Conservation (phyloP, 2,888 invertebrate genomes). For the Galeopsomyia nigrocyanea region DNA sequence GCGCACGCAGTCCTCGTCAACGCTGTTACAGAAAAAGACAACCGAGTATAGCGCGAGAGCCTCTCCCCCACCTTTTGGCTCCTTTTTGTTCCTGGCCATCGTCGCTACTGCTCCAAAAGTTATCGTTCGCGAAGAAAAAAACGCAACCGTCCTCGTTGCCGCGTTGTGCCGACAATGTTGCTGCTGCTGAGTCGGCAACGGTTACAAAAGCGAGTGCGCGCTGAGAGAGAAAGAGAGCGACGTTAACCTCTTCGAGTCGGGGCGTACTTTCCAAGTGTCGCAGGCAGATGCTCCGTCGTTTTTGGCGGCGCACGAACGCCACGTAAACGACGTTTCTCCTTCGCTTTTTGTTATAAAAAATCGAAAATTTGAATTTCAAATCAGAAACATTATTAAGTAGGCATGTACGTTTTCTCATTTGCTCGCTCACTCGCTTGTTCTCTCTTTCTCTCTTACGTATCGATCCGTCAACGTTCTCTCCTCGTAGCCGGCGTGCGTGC, state of each 20-base stretch:
- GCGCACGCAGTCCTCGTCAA: background rate
- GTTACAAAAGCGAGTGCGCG: background rate
- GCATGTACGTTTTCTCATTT: background rate
- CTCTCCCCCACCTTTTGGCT: background rate
- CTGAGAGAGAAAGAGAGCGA: constrained; percentile 6
- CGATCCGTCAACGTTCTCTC: constrained; percentile 49
- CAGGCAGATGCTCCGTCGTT: background rate
- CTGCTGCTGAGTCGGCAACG: background rate
- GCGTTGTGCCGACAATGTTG: background rate
- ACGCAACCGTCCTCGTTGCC: background rate
- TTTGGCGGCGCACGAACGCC: background rate
- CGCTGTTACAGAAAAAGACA: background rate
- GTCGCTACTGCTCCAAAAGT: no score
- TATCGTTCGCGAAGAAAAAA: no score
- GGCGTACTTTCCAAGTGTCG: constrained; percentile 28
- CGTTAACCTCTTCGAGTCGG: constrained; percentile 47
- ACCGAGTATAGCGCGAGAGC: background rate
- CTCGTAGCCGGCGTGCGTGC: constrained; percentile 43
- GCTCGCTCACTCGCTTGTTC: constrained; percentile 20
- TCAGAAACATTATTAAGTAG: constrained; percentile 32
- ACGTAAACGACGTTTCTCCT: constrained; percentile 10
- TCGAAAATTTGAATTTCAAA: no score
- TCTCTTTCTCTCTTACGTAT: constrained; percentile 41
- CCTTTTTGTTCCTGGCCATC: background rate
- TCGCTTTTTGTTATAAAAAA: no score